Conservation (phyloP, 1,140 invertebrate species). For the Pygmarrhopalites habei region DNA sequence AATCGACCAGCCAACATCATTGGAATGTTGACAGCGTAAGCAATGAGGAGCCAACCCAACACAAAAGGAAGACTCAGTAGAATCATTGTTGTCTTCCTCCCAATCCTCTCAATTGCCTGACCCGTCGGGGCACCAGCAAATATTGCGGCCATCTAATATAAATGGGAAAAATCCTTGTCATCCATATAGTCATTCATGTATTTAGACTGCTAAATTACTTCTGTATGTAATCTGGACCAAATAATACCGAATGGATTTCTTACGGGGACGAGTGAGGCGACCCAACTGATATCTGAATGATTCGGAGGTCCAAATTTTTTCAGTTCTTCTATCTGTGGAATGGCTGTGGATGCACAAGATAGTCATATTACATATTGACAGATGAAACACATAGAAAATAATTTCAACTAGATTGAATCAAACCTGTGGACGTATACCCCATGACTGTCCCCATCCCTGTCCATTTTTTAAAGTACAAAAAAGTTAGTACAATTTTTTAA, state of each 20-base stretch:
- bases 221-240: no score
- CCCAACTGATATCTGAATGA: conserved; percentile 12
- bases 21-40: conserved; percentile 45
- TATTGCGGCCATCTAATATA: conserved; percentile 50
- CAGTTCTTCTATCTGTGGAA: conserved; percentile 43
- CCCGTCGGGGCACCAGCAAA: conserved; percentile 50
- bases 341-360: conserved; percentile 52
- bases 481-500: no score
- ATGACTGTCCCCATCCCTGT: conserved; percentile 51
- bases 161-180: no score
- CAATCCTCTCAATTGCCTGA: conserved; percentile 56
- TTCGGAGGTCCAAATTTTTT: conserved; percentile 17
- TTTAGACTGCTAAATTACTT: no score
- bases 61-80: conserved; percentile 54
- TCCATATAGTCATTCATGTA: no score
- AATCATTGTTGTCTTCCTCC: conserved; percentile 55
- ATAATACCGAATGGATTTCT: conserved; percentile 40
- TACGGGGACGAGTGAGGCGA: conserved; percentile 21
- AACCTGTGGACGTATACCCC: no score
- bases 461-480: background rate
- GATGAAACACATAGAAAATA: no score
- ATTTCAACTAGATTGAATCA: no score
- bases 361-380: no score
- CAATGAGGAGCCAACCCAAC: conserved; percentile 56
- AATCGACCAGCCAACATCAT: conserved; percentile 35